A percentile compares a stretch with the other conserved stretches of the same genome.
phyloP scores from a whole-genome alignment of 2,888 invertebrate species.

The Eupithecia insigniata region DNA sequence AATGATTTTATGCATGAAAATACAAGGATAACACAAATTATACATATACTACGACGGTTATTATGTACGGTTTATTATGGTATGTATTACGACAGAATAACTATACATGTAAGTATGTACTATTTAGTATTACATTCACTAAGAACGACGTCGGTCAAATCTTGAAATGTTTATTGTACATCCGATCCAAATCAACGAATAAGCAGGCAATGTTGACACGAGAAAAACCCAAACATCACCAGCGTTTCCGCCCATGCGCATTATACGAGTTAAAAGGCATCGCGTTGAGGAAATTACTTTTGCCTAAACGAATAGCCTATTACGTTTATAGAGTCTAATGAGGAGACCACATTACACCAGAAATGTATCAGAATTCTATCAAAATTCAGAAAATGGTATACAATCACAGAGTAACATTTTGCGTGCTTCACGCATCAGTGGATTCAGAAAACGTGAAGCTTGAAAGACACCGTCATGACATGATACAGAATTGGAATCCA shows the following conservation, averaged over 20 bases:
- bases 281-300: not conserved
- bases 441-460: conserved; percentile 32
- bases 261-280: not conserved
- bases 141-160: not conserved
- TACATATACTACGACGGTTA: too few species aligned
- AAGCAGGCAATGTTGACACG: not conserved
- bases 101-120: too few species aligned
- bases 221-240: not conserved
- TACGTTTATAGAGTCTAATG: not conserved
- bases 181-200: not conserved
- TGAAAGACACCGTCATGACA: conserved; percentile 19
- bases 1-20: not conserved
- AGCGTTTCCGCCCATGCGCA: not conserved
- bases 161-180: not conserved
- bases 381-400: not conserved
- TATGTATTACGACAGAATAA: too few species aligned
- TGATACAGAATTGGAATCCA: conserved; percentile 9
- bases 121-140: too few species aligned
- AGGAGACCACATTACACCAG: not conserved
- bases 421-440: conserved; percentile 64
- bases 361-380: not conserved
- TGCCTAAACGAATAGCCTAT: not conserved
- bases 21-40: not conserved
- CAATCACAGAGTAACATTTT: conserved; percentile 50
- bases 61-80: too few species aligned